phyloP scores from a whole-genome alignment of 1,140 invertebrate species.

The Chironomus tepperi region DNA sequence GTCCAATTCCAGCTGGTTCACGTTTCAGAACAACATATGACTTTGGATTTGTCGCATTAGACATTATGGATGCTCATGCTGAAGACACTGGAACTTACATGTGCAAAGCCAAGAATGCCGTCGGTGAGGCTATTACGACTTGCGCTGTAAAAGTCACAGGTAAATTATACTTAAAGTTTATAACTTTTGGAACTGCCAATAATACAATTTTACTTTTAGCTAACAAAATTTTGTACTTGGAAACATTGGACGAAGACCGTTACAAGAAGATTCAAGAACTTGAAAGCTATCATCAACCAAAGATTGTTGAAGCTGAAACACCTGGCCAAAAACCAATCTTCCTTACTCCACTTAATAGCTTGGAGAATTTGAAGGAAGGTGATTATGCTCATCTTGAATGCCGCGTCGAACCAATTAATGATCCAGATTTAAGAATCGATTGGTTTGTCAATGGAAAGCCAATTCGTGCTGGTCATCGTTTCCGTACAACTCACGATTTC shows the following conservation, averaged over 20 bases:
- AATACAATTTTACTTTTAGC: slow-evolving; percentile 46
- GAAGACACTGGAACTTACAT: slow-evolving; percentile 94
- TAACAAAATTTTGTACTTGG: slow-evolving; percentile 72
- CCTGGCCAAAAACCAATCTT: slow-evolving; percentile 76
- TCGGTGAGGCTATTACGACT: slow-evolving; percentile 87
- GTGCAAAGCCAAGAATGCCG: slow-evolving; percentile 84
- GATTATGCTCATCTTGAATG: slow-evolving; percentile 93
- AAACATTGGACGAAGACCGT: slow-evolving; percentile 81
- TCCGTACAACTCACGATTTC: slow-evolving; percentile 88
- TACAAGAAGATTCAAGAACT: slow-evolving; percentile 81
- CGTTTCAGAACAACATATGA: slow-evolving; percentile 90
- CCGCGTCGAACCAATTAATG: slow-evolving; percentile 89
- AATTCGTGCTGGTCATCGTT: slow-evolving; percentile 72
- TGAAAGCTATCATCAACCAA: slow-evolving; percentile 68
- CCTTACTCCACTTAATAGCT: slow-evolving; percentile 71
- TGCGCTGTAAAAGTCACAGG: slow-evolving; percentile 75
- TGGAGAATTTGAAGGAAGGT: slow-evolving; percentile 81
- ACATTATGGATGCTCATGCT: slow-evolving; percentile 91
- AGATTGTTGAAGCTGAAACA: slow-evolving; percentile 65
- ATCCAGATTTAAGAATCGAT: slow-evolving; percentile 88
- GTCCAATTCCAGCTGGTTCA: slow-evolving; percentile 79
- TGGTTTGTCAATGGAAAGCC: slow-evolving; percentile 87
- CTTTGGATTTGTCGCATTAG: slow-evolving; percentile 90
- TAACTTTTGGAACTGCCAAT: slow-evolving; percentile 25
- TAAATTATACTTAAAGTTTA: slow-evolving; percentile 40